Evolutionary conservation across 1,140 invertebrate species (phyloP), one percentile per base, ranked within the genome.

Genomic region (Diorhabda carinulata): DNA sequence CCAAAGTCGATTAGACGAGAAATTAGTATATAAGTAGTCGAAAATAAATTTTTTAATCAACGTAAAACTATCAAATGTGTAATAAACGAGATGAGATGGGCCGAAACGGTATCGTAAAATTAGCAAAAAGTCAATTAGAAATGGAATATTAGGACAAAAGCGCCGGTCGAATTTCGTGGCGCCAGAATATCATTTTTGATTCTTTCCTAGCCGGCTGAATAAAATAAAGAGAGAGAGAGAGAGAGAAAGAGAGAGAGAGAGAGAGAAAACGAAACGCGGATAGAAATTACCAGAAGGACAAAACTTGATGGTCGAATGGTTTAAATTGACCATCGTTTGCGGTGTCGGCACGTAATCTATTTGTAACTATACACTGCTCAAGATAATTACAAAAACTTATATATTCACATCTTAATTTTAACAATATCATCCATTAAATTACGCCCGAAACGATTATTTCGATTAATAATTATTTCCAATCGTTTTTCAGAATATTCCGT

Each of bases 91-190:
- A 67, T 67, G 57, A 59, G 59, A 60, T 60, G 40, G n/a, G 56
- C 63, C 45, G 64, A 43, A 25, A 70, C 47, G 40, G 42, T 47
- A 41, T 70, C 68, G 44, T 70, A 66, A 70, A 70, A 70, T 65
- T 65, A 66, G 63, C 64, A 70, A 66, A 69, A 70, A 70, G 45
- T 70, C 68, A 70, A 70, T 70, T 70, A 70, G 62, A 70, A 66
- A 43, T 45, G 43, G 57, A 10, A 64, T 25, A 25, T 41, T 70
- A 70, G 66, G 64, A 70, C 68, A 70, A 70, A 70, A 70, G 64
- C 9, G 47, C 63, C 63, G 68, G 57, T n/a, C 42, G 52, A 58
- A 58, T 43, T 61, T 56, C 10, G 57, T 70, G 68, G 68, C 68
- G 68, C 68, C 68, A 66, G 57, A 62, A 65, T 25, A 57, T 66